phyloP scores from a whole-genome alignment of 2,113 vertebrate genomes.

The Budorcas taxicolor region DNA sequence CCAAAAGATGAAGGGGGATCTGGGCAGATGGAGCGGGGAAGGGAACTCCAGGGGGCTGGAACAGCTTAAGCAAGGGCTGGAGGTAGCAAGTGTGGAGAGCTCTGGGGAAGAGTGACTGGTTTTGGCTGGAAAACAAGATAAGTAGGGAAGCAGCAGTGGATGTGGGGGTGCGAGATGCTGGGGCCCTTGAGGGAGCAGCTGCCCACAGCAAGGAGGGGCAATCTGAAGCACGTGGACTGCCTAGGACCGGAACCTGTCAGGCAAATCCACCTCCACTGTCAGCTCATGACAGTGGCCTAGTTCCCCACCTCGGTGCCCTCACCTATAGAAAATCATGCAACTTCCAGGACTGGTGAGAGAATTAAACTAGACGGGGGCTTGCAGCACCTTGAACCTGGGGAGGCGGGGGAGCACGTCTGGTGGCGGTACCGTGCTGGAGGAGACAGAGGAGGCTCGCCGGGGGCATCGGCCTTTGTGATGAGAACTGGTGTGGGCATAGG shows the following conservation, averaged over 20 bases:
- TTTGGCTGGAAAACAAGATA: not conserved
- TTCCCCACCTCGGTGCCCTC: not conserved
- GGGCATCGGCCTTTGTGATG: not conserved
- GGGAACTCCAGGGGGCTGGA: not conserved
- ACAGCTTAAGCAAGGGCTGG: not conserved
- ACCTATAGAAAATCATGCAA: not conserved
- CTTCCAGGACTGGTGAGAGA: not conserved
- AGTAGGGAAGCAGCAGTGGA: not conserved
- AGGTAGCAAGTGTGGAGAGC: not conserved
- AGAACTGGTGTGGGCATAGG: not conserved
- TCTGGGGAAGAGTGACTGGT: not conserved
- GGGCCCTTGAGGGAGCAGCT: not conserved
- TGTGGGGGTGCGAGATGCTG: not conserved
- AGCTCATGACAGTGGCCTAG: not conserved
- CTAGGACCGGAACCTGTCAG: not conserved
- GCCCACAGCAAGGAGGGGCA: not conserved
- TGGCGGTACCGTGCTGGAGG: rapidly evolving
- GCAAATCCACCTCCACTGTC: not conserved
- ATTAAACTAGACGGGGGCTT: not conserved
- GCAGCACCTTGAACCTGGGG: not conserved
- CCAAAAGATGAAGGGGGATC: not conserved
- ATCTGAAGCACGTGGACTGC: not conserved
- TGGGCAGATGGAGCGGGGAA: not conserved
- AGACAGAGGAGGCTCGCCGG: not conserved
- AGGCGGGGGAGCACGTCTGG: rapidly evolving